phyloP scores from a whole-genome alignment of 2,113 vertebrate genomes.

The Vidua chalybeata region DNA sequence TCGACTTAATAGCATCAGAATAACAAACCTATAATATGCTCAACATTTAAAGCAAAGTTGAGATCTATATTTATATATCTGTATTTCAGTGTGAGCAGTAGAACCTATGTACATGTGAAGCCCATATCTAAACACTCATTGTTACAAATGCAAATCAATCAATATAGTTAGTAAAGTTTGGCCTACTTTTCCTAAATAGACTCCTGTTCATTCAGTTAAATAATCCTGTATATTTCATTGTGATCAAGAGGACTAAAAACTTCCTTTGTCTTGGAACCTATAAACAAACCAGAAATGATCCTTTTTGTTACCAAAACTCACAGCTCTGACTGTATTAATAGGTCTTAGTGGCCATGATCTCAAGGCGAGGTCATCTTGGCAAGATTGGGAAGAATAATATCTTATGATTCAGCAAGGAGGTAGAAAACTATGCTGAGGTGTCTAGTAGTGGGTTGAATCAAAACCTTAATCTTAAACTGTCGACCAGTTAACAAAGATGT shows the following conservation, averaged over 20 bases:
- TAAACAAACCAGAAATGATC: background rate
- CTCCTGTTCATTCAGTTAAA: background rate
- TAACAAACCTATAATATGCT: background rate
- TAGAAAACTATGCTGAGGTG: background rate
- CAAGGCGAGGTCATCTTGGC: background rate
- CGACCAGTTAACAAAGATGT: background rate
- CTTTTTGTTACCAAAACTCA: background rate
- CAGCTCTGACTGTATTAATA: background rate
- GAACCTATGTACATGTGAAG: background rate
- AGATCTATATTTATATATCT: background rate
- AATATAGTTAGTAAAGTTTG: background rate
- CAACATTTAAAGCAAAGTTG: background rate
- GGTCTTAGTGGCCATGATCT: accelerated
- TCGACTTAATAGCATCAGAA: background rate
- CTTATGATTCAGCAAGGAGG: background rate
- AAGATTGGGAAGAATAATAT: background rate
- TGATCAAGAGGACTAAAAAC: background rate
- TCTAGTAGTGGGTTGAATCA: background rate
- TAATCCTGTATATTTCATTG: background rate
- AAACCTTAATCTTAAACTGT: background rate
- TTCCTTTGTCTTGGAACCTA: background rate
- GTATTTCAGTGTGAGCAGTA: background rate
- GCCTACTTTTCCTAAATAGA: background rate
- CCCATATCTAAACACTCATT: background rate
- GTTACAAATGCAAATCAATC: background rate